These are phyloP conservation scores for Sebastes hubbsi DNA, from an alignment of 2,797 vertebrate genomes.

Conservation along the genomic window DNA sequence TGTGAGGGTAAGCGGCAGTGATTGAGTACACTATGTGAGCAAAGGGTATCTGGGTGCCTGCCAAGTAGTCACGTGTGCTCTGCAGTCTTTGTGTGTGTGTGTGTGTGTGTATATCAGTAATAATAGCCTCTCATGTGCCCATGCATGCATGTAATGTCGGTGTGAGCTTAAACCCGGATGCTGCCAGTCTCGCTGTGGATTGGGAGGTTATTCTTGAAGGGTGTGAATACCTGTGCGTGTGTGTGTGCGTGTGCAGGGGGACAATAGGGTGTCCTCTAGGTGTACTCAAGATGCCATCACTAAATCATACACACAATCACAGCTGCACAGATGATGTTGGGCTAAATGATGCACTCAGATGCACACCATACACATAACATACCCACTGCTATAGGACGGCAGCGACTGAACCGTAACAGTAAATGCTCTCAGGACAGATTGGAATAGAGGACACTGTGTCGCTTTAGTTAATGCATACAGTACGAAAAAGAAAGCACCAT, in stretches of 20 bases:
- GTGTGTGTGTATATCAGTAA: slow-evolving; percentile 12
- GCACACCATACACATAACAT: background rate
- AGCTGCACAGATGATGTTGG: background rate
- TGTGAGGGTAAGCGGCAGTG: background rate
- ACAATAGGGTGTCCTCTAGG: slow-evolving; percentile 32
- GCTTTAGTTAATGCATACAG: background rate
- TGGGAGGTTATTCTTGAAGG: slow-evolving; percentile 34
- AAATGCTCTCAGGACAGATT: background rate
- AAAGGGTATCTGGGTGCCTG: slow-evolving; percentile 41
- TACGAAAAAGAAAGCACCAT: background rate
- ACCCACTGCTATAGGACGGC: background rate
- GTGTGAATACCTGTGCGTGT: slow-evolving; percentile 2
- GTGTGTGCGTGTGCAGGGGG: background rate
- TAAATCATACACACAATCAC: slow-evolving; percentile 1
- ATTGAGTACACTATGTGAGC: slow-evolving; percentile 12
- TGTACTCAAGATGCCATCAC: slow-evolving; percentile 5
- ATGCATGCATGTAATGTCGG: slow-evolving; percentile 31
- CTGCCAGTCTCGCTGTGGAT: background rate
- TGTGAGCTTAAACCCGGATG: slow-evolving; percentile 33
- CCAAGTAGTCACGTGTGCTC: slow-evolving; percentile 47
- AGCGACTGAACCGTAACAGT: background rate
- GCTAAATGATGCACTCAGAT: background rate
- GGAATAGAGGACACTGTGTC: background rate
- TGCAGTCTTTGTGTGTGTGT: slow-evolving; percentile 25
- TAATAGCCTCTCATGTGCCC: slow-evolving; percentile 31